phyloP scores from a whole-genome alignment of 2,113 vertebrate genomes.

The Hirundichthys speculiger region DNA sequence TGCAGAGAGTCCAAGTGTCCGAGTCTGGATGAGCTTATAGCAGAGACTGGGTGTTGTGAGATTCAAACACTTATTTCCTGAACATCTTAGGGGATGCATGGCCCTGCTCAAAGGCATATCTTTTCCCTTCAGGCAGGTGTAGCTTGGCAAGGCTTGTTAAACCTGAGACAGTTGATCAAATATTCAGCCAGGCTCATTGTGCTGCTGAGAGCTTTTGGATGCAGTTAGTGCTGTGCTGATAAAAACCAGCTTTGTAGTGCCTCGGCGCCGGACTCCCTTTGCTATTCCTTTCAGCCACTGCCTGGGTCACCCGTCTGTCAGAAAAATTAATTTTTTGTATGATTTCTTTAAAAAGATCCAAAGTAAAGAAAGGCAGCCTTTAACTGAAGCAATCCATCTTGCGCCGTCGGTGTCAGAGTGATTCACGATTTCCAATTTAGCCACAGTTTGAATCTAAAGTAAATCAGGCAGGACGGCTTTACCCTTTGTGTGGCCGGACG shows the following conservation, averaged over 20 bases:
- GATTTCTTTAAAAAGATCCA: conserved; percentile 72
- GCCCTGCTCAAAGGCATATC: conserved; percentile 66
- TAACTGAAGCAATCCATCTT: conserved; percentile 85
- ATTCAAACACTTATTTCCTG: conserved; percentile 65
- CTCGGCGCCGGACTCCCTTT: conserved; percentile 35
- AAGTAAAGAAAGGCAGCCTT: conserved; percentile 72
- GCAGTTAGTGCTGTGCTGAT: conserved; percentile 51
- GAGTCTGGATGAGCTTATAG: conserved; percentile 48
- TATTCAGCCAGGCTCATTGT: conserved; percentile 70
- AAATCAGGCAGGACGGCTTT: conserved; percentile 77
- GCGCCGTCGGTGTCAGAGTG: conserved; percentile 76
- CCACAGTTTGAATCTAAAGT: conserved; percentile 80
- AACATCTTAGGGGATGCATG: conserved; percentile 57
- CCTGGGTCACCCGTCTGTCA: conserved; percentile 63
- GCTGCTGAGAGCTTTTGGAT: conserved; percentile 63
- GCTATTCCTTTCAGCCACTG: conserved; percentile 64
- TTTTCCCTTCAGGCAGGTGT: conserved; percentile 69
- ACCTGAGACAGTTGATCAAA: conserved; percentile 75
- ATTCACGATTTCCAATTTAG: conserved; percentile 88
- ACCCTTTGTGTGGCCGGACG: conserved; percentile 68
- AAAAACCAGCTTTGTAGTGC: conserved; percentile 65
- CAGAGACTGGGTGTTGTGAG: conserved; percentile 52
- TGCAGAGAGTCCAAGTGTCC: conserved; percentile 27
- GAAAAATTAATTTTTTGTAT: conserved; percentile 75
- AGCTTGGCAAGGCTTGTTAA: conserved; percentile 74